Conservation (phyloP, 53 echinoderm and acorn worm species). For the Crossaster papposus region DNA sequence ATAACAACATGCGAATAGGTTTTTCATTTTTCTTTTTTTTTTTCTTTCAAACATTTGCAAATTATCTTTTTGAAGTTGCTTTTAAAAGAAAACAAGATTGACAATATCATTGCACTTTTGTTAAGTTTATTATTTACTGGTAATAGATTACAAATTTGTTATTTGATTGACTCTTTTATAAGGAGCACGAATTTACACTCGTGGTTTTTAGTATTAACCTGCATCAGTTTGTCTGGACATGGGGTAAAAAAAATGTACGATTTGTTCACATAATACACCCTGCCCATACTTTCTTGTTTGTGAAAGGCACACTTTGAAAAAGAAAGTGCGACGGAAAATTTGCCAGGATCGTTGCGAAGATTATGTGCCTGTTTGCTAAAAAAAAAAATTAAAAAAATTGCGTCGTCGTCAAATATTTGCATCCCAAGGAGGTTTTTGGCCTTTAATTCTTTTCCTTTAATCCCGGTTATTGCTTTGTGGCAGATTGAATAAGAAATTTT, state of each 20-base stretch:
- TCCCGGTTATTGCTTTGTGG: constrained; percentile 20
- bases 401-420: neutral
- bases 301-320: neutral
- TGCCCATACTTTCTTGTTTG: neutral
- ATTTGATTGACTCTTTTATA: neutral
- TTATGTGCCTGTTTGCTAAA: neutral
- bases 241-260: neutral
- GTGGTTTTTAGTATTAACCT: constrained; percentile 4
- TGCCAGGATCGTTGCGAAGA: neutral
- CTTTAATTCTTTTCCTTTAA: constrained; percentile 4
- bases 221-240: neutral
- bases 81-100: neutral
- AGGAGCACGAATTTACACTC: constrained; percentile 11
- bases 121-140: constrained; percentile 14
- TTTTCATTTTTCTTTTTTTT: no score
- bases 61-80: neutral
- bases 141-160: constrained; percentile 17
- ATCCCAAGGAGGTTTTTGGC: neutral
- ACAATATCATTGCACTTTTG: neutral
- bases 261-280: no score
- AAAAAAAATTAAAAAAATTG: neutral
- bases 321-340: constrained; percentile 1
- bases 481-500: neutral
- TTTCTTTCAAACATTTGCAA: no score
- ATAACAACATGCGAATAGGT: no score